Evolutionary conservation across 2,888 invertebrate genomes (phyloP).

Genomic region (Parascotia fuliginaria): DNA sequence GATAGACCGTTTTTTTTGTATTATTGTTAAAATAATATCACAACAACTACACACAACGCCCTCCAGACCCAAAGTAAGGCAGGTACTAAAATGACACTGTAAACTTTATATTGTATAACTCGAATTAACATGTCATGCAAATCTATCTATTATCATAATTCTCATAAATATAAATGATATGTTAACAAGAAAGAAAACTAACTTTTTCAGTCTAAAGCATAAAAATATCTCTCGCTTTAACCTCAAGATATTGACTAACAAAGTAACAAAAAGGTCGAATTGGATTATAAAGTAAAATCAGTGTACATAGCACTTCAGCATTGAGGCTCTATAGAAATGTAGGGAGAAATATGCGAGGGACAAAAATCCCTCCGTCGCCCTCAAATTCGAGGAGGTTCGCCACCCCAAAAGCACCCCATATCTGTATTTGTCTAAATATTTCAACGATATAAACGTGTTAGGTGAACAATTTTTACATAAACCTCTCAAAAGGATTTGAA

Average conservation of each 20-base stretch:
- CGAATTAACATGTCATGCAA: background rate
- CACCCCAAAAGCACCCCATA: constrained; percentile 27
- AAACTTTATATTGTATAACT: too few relatives aligned
- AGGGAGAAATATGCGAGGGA: constrained; percentile 36
- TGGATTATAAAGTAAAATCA: constrained; percentile 45
- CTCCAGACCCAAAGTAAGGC: too few relatives aligned
- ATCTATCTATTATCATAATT: background rate
- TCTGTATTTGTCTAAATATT: constrained; percentile 43
- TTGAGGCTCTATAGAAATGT: constrained; percentile 35
- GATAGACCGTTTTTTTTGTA: background rate
- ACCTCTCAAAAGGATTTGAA: too few relatives aligned
- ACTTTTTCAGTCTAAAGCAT: constrained; percentile 22
- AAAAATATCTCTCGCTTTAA: constrained; percentile 21
- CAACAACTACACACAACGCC: too few relatives aligned
- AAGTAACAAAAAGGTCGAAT: constrained; percentile 39
- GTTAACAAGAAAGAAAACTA: constrained; percentile 3
- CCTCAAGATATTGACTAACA: constrained; percentile 29
- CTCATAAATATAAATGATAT: constrained; percentile 9
- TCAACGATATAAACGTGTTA: constrained; percentile 26
- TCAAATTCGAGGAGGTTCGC: constrained; percentile 24
- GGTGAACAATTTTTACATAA: constrained; percentile 1
- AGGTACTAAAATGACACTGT: too few relatives aligned
- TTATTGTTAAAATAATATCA: background rate
- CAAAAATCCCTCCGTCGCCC: constrained; percentile 46
- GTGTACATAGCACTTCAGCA: constrained; percentile 31